phyloP scores from a whole-genome alignment of 2,888 invertebrate species.

The Xestia sexstrigata region DNA sequence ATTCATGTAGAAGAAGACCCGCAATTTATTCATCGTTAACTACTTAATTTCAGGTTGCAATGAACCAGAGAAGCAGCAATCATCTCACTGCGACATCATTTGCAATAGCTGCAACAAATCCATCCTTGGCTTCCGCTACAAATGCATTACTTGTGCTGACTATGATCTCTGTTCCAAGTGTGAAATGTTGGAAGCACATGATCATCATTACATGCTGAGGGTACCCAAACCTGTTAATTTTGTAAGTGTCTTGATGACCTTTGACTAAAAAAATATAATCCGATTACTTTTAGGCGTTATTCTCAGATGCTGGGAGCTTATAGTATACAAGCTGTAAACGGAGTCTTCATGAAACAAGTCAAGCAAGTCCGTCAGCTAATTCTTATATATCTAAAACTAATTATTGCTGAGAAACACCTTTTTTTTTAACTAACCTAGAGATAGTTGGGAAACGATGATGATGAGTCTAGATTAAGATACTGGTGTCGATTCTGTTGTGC shows the following conservation, averaged over 20 bases:
- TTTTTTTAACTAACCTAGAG: too few species aligned
- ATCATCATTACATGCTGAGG: conserved; percentile 94
- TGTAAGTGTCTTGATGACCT: conserved; percentile 72
- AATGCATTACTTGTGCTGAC: conserved; percentile 95
- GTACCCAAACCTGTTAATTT: conserved; percentile 89
- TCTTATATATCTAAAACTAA: too few species aligned
- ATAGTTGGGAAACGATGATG: too few species aligned
- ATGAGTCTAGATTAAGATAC: too few species aligned
- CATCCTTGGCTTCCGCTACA: conserved; percentile 95
- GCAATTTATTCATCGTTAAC: neutral
- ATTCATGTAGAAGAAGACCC: neutral
- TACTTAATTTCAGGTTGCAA: conserved; percentile 53
- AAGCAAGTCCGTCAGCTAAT: too few species aligned
- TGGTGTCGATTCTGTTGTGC: too few species aligned
- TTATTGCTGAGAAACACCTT: too few species aligned
- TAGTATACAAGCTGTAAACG: too few species aligned
- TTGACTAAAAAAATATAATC: neutral
- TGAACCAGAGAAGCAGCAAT: conserved; percentile 60
- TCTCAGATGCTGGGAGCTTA: neutral
- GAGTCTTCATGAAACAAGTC: too few species aligned
- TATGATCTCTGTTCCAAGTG: conserved; percentile 95
- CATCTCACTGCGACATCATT: conserved; percentile 88
- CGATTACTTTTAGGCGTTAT: neutral
- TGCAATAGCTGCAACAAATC: conserved; percentile 94
- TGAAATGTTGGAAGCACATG: conserved; percentile 92